Conservation (phyloP, 2,113 vertebrate species). For the Piaya cayana region DNA sequence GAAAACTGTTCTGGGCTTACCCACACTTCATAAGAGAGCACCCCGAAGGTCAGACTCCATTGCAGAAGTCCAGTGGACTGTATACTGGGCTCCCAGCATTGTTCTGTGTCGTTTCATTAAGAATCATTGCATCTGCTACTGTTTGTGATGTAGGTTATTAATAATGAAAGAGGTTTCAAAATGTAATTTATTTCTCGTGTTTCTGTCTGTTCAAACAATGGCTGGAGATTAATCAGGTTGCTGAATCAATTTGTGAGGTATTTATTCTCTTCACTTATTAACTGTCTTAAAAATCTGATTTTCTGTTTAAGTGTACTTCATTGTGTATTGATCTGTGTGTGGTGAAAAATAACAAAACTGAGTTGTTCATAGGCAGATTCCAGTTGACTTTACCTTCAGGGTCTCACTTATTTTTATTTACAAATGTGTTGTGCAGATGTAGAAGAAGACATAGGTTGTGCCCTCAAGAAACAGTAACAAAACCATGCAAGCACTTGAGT, state of each 20-base stretch:
- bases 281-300: background rate
- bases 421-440: background rate
- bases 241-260: slow-evolving; percentile 24
- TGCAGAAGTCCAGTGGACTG: background rate
- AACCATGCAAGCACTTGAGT: background rate
- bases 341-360: background rate
- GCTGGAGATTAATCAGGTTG: background rate
- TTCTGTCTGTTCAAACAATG: background rate
- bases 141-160: slow-evolving; percentile 27
- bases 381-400: slow-evolving; percentile 14
- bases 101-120: slow-evolving; percentile 6
- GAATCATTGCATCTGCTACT: slow-evolving; percentile 25
- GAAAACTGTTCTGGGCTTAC: background rate
- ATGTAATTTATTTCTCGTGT: slow-evolving; percentile 42
- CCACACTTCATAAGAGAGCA: background rate
- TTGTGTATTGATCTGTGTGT: background rate
- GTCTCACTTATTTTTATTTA: background rate
- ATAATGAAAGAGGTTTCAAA: slow-evolving; percentile 45
- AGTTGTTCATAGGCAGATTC: background rate
- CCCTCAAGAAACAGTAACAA: background rate
- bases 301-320: background rate
- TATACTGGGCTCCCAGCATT: background rate
- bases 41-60: background rate
- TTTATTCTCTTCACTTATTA: slow-evolving; percentile 23
- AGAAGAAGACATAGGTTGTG: background rate